Conservation (phyloP, 2,113 vertebrate genomes). For the Dascyllus trimaculatus region DNA sequence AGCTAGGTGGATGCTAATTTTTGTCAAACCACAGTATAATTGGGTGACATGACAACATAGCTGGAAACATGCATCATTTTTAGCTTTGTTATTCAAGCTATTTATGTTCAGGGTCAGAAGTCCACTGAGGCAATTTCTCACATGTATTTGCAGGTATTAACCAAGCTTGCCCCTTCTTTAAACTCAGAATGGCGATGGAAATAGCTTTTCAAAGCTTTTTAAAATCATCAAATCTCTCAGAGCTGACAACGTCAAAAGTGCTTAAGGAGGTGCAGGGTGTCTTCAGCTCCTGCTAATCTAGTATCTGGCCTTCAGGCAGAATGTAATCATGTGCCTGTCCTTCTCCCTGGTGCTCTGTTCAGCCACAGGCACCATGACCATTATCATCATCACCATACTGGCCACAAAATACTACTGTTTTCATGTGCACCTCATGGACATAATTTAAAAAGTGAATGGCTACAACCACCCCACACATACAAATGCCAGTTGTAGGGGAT, state of each 20-base stretch:
- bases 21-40: not conserved
- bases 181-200: not conserved
- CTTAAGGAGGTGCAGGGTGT: not conserved
- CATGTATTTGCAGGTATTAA: not conserved
- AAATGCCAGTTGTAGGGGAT: no score
- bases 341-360: no score
- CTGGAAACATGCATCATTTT: not conserved
- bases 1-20: not conserved
- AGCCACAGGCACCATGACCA: no score
- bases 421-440: no score
- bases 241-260: not conserved
- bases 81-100: not conserved
- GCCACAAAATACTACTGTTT: no score
- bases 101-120: not conserved
- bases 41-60: not conserved
- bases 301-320: not conserved
- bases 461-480: no score
- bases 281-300: not conserved
- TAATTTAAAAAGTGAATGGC: no score
- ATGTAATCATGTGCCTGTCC: not conserved
- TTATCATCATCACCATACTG: no score
- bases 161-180: not conserved
- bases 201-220: not conserved
- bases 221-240: not conserved
- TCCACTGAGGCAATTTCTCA: not conserved